Evolutionary conservation across 2,113 vertebrate species (phyloP).

Genomic region (Pristiophorus japonicus): DNA sequence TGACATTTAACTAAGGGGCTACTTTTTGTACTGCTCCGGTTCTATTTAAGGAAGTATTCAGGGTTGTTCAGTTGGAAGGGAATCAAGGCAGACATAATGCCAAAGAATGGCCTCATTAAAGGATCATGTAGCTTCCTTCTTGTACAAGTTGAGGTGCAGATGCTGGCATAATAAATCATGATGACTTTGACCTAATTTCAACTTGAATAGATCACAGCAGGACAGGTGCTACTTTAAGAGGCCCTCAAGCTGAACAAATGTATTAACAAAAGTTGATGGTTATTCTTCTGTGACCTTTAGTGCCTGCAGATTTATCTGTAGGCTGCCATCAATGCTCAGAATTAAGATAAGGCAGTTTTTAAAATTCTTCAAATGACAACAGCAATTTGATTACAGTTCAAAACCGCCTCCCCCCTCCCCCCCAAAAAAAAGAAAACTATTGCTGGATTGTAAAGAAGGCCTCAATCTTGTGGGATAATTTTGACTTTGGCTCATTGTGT

Average conservation of each 20-base stretch:
- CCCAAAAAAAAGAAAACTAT: too few relatives aligned
- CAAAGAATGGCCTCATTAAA: conserved; percentile 22
- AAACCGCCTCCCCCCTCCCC: too few relatives aligned
- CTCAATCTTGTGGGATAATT: not conserved
- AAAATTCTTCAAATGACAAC: not conserved
- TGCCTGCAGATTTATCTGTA: not conserved
- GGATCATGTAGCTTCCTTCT: not conserved
- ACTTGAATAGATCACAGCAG: conserved; percentile 25
- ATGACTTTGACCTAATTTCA: conserved; percentile 18
- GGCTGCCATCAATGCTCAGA: not conserved
- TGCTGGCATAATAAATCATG: conserved; percentile 1
- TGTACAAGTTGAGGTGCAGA: not conserved
- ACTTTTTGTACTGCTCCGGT: not conserved
- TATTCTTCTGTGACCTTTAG: conserved; percentile 26
- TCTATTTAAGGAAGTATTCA: not conserved
- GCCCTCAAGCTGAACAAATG: conserved; percentile 18
- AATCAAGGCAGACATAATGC: conserved; percentile 3
- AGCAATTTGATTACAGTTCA: not conserved
- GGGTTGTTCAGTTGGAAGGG: not conserved
- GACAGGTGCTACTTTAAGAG: conserved; percentile 25
- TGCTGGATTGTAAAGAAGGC: not conserved
- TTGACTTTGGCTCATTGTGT: not conserved
- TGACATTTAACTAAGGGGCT: not conserved
- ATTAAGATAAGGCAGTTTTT: not conserved
- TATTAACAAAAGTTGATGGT: not conserved